Evolutionary conservation across 2,888 invertebrate genomes (phyloP).

Genomic region (Thyatira batis): DNA sequence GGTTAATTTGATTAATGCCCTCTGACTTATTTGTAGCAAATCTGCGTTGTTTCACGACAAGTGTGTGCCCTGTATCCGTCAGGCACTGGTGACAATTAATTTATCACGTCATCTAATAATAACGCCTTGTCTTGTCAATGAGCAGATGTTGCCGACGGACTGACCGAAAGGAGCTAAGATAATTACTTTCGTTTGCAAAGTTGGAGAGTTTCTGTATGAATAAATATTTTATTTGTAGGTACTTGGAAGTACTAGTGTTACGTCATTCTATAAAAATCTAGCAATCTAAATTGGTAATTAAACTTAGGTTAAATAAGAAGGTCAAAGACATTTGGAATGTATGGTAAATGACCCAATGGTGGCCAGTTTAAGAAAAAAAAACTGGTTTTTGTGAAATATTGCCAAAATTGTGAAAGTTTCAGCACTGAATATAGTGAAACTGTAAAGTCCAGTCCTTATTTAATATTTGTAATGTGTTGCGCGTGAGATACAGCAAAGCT

Average conservation of each 20-base stretch:
- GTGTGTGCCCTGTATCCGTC: slow-evolving; percentile 16
- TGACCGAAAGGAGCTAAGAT: slow-evolving; percentile 23
- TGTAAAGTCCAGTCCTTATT: too few species aligned
- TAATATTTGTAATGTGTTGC: too few species aligned
- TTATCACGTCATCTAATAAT: slow-evolving; percentile 54
- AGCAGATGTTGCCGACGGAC: slow-evolving; percentile 44
- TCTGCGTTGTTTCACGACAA: slow-evolving; percentile 2
- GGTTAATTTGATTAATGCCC: slow-evolving; percentile 3
- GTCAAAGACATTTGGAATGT: too few species aligned
- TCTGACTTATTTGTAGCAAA: neutral
- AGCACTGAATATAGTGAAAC: too few species aligned
- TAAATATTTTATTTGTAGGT: neutral
- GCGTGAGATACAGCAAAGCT: too few species aligned
- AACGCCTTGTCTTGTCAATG: slow-evolving; percentile 46
- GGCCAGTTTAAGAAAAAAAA: too few species aligned
- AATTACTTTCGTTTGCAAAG: neutral
- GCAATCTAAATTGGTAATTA: too few species aligned
- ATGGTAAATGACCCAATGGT: too few species aligned
- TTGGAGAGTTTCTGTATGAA: neutral
- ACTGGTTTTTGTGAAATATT: too few species aligned
- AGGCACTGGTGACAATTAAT: slow-evolving; percentile 44
- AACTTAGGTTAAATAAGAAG: too few species aligned
- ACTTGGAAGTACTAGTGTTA: neutral
- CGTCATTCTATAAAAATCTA: too few species aligned
- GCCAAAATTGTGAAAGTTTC: too few species aligned